Evolutionary conservation across 2,888 invertebrate species (phyloP).

Genomic region (Trissolcus brochymenae): DNA sequence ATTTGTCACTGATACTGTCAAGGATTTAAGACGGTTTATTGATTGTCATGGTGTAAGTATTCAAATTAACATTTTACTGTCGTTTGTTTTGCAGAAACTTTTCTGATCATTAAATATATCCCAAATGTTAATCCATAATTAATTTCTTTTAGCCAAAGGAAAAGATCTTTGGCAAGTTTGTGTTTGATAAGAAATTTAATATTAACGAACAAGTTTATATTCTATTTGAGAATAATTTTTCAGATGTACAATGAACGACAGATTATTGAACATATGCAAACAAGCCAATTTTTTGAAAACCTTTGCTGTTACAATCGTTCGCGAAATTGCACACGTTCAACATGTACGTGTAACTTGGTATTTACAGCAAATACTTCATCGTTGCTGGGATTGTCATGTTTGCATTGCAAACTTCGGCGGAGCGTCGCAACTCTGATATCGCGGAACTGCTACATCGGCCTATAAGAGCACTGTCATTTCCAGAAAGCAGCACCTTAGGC

Average conservation of each 20-base stretch:
- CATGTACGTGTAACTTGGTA: conserved; percentile 35
- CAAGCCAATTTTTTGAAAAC: conserved; percentile 10
- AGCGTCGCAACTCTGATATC: conserved; percentile 66
- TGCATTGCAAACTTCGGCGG: conserved; percentile 42
- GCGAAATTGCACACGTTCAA: conserved; percentile 19
- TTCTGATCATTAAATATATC: no score
- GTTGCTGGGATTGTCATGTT: conserved; percentile 52
- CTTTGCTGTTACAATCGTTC: conserved; percentile 16
- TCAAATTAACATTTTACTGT: background rate
- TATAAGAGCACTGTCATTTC: conserved; percentile 71
- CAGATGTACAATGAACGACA: no score
- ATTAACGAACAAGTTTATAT: no score
- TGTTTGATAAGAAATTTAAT: no score
- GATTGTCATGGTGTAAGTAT: conserved; percentile 25
- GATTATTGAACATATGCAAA: background rate
- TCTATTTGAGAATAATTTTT: no score
- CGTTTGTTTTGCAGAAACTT: no score
- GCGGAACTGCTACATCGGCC: conserved; percentile 71
- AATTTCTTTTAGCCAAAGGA: no score
- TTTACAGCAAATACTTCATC: conserved; percentile 50
- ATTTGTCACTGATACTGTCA: conserved; percentile 15
- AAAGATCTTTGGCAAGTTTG: no score
- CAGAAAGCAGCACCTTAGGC: conserved; percentile 71
- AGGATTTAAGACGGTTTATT: conserved; percentile 14
- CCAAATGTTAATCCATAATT: no score